Conservation (phyloP, 2,113 vertebrate genomes). For the Syrrhaptes paradoxus region DNA sequence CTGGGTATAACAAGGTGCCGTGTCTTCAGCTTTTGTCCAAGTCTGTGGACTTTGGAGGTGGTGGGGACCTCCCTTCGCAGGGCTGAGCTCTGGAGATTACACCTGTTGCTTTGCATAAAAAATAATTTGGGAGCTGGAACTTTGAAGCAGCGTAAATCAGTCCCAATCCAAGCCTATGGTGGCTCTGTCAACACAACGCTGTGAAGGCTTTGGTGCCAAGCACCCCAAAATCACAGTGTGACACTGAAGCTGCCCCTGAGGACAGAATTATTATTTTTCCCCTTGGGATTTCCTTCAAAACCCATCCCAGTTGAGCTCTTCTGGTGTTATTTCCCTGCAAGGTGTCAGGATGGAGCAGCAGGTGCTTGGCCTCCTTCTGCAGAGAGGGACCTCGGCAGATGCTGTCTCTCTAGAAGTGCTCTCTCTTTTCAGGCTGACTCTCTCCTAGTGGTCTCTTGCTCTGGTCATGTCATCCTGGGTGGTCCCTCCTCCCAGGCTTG, state of each 20-base stretch:
- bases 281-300: background rate
- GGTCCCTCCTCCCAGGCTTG: too few relatives aligned
- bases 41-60: background rate
- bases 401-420: background rate
- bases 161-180: background rate
- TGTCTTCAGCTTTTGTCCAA: background rate
- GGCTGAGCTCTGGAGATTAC: background rate
- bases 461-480: too few relatives aligned
- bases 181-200: too few relatives aligned
- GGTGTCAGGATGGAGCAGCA: rapidly evolving
- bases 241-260: background rate
- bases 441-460: too few relatives aligned
- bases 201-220: background rate
- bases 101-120: rapidly evolving
- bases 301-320: rapidly evolving
- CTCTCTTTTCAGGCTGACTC: too few relatives aligned
- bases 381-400: background rate
- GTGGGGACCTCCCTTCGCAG: background rate
- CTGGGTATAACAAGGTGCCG: background rate
- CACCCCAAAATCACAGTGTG: background rate
- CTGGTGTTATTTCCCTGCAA: background rate
- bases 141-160: background rate
- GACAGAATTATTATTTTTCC: background rate
- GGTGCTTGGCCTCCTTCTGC: background rate
- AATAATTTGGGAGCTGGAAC: background rate